Percentiles rank a stretch among this genome's conserved stretches.
These are phyloP conservation scores for Heteractis magnifica DNA, from an alignment of 92 coral and sea anemone species.

Conservation along the genomic window DNA sequence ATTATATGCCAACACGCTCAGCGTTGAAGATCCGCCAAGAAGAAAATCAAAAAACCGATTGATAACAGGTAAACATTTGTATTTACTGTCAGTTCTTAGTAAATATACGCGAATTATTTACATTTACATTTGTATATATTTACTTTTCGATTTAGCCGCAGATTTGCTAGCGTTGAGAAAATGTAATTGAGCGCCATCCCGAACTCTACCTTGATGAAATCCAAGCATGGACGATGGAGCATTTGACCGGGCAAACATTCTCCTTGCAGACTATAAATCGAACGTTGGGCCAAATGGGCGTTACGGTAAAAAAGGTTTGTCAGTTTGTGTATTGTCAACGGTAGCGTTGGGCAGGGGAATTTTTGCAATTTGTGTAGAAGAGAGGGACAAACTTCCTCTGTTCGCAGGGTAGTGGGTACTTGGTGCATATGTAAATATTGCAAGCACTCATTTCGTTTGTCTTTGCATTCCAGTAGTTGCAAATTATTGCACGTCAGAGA, in stretches of 20 bases:
- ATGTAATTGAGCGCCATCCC: not conserved
- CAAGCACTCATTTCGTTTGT: not conserved
- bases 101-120: not conserved
- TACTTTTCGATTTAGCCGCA: slow-evolving; percentile 20
- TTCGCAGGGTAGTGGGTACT: too few relatives aligned
- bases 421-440: too few relatives aligned
- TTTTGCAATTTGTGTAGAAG: too few relatives aligned
- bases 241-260: not conserved
- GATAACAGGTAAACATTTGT: not conserved
- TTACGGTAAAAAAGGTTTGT: slow-evolving; percentile 18
- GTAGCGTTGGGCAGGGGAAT: too few relatives aligned
- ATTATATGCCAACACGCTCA: too few relatives aligned
- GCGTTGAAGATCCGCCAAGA: slow-evolving; percentile 3
- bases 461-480: slow-evolving; percentile 2
- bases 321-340: not conserved
- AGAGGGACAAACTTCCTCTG: too few relatives aligned
- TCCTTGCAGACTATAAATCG: slow-evolving; percentile 8
- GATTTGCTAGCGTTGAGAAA: not conserved
- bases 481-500: slow-evolving; percentile 14
- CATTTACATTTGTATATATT: too few relatives aligned
- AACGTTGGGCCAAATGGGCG: slow-evolving; percentile 1
- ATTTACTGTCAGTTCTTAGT: not conserved
- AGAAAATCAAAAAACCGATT: slow-evolving; percentile 18
- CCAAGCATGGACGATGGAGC: not conserved
- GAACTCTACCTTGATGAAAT: slow-evolving; percentile 17